Base-by-base conservation (phyloP, 2,113 vertebrate species). In the Tauraco erythrolophus region DNA sequence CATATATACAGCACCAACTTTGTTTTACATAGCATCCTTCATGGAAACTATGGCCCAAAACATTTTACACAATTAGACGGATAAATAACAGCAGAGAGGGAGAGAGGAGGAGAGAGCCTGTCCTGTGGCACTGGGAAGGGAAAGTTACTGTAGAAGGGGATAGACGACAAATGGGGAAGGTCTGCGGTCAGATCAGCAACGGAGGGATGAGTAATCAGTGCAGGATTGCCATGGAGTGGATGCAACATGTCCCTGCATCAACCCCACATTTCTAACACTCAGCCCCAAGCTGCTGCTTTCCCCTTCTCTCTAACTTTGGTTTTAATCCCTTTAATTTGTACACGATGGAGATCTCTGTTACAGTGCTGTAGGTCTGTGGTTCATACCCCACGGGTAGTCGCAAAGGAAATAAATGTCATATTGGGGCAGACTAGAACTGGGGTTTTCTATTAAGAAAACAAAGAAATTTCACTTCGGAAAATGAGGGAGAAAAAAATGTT, bases 351-450 rank as follows among this genome's bases (percentile, higher is more conserved):
- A 89, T 39, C 77, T 85, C 92, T 69, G 31, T 65, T 76, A 80
- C 70, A 70, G 78, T 83, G 96, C 92, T 97, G 92, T 94, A 97
- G 95, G 92, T 97, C 94, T 95, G 95, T 85, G 92, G 84, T 85
- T 94, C 93, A 96, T 90, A 85, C 28, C 78, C 45, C 84, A 88
- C 0, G 37, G 45, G 88, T 74, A 78, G 66, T 46, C 93, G 70
- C 62, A 94, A 90, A 93, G 71, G 82, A 89, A 95, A 92, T 14
- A 91, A 96, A 61, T 88, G 85, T 56, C 4, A 46, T 61, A 80
- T 84, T 50, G 15, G 81, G 74, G 65, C 61, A 84, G 4, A 72
- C 53, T 37, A 35, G 31, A 93, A 89, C n/a, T 72, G 27, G 70
- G 45, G 62, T 31, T 90, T 93, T 88, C 74, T 76, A 37, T 61